phyloP scores from a whole-genome alignment of 2,113 vertebrate genomes.

The Perca flavescens region DNA sequence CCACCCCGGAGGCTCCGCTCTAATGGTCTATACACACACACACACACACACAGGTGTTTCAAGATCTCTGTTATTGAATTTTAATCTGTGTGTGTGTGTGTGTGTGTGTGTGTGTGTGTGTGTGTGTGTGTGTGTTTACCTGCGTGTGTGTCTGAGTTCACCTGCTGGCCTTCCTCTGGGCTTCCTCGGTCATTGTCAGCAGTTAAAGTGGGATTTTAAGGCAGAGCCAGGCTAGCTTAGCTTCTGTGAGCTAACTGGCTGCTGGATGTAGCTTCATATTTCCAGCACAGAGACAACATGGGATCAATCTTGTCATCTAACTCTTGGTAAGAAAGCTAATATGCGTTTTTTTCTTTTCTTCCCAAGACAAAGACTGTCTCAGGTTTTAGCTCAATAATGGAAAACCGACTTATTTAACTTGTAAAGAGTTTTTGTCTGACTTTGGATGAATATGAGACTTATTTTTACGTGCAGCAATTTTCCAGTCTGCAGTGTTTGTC shows the following conservation, averaged over 20 bases:
- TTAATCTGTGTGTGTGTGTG: conserved; percentile 5
- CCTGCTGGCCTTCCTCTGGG: neutral
- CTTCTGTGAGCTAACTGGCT: too few relatives aligned
- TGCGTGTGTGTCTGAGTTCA: neutral
- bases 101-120: conserved; percentile 17
- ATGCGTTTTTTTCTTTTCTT: too few relatives aligned
- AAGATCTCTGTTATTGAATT: conserved; percentile 42
- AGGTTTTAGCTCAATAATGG: neutral
- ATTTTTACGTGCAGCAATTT: neutral
- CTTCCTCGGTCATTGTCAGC: neutral
- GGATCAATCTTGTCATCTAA: too few relatives aligned
- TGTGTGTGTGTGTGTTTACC: conserved; percentile 1
- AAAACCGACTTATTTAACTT: neutral
- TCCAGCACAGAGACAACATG: too few relatives aligned
- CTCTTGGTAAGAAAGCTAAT: too few relatives aligned
- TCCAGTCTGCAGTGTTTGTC: neutral
- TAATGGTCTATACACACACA: neutral
- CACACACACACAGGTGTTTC: conserved; percentile 29
- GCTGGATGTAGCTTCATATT: too few relatives aligned
- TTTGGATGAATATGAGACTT: neutral
- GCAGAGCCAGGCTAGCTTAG: too few relatives aligned
- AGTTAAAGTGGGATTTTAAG: neutral
- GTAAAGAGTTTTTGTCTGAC: neutral
- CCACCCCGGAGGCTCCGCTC: conserved; percentile 52
- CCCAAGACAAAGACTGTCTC: too few relatives aligned